These are phyloP conservation scores for Echiichthys vipera DNA, from an alignment of 2,797 vertebrate species.

Conservation along the genomic window DNA sequence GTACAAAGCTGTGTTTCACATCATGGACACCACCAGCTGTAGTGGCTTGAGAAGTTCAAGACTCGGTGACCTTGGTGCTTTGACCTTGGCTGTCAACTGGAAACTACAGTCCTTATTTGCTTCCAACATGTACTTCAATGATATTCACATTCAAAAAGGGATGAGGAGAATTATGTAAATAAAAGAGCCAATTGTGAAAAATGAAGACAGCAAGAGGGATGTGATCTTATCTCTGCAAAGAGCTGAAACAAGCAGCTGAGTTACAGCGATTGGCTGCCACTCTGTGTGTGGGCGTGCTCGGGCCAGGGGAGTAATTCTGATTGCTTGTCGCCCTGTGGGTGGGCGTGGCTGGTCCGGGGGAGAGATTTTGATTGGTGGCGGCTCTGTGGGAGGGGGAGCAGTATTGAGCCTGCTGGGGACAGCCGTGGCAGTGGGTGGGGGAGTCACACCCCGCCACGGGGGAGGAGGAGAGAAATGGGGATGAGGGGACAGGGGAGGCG, in stretches of 20 bases:
- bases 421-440: constrained; percentile 76
- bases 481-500: constrained; percentile 77
- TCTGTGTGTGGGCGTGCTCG: constrained; percentile 76
- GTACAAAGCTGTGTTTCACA: constrained; percentile 18
- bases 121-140: neutral
- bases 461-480: constrained; percentile 74
- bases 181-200: neutral
- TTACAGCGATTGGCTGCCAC: constrained; percentile 65
- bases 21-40: constrained; percentile 1
- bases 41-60: neutral
- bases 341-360: constrained; percentile 76
- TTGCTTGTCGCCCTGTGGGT: constrained; percentile 74
- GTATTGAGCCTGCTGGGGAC: constrained; percentile 71
- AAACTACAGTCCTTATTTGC: constrained; percentile 17
- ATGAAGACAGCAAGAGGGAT: neutral
- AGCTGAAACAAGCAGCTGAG: constrained; percentile 68
- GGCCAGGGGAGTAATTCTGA: constrained; percentile 76
- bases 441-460: constrained; percentile 71
- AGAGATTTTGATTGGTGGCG: constrained; percentile 71
- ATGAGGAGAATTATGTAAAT: neutral
- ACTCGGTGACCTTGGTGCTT: constrained; percentile 1
- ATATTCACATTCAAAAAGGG: constrained; percentile 26
- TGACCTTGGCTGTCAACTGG: constrained; percentile 17
- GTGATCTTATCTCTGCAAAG: constrained; percentile 75
- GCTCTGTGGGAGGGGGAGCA: constrained; percentile 75